Evolutionary conservation across 2,113 vertebrate genomes (phyloP).

Genomic region (Sphyrna mokarran): DNA sequence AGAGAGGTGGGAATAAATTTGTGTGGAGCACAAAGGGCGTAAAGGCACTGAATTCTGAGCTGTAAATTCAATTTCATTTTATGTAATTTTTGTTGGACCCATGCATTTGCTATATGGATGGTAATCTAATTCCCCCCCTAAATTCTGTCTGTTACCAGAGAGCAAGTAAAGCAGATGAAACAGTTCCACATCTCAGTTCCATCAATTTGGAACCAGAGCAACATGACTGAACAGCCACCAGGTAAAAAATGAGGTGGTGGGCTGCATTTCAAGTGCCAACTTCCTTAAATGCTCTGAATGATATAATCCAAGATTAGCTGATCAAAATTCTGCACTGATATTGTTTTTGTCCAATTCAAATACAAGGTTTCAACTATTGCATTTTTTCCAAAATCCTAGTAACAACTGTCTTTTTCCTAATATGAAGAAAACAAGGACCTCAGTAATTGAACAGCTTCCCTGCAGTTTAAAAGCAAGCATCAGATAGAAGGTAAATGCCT

Average conservation of each 20-base stretch:
- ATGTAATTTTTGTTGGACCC: not conserved
- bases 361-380: not conserved
- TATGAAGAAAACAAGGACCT: not conserved
- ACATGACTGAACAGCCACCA: not conserved
- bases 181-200: not conserved
- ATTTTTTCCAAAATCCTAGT: not conserved
- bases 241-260: not conserved
- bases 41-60: not conserved
- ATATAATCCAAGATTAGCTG: not conserved
- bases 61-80: not conserved
- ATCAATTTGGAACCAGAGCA: not conserved
- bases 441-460: not conserved
- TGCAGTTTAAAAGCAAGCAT: not conserved
- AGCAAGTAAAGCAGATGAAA: not conserved
- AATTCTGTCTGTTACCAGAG: not conserved
- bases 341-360: not conserved
- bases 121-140: not conserved
- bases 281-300: not conserved
- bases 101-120: not conserved
- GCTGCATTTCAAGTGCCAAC: not conserved
- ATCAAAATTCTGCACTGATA: not conserved
- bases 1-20: not conserved
- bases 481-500: not conserved
- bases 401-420: not conserved
- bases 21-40: not conserved